These are phyloP conservation scores for Callipepla squamata DNA, from an alignment of 2,113 vertebrate species.

Conservation along the genomic window DNA sequence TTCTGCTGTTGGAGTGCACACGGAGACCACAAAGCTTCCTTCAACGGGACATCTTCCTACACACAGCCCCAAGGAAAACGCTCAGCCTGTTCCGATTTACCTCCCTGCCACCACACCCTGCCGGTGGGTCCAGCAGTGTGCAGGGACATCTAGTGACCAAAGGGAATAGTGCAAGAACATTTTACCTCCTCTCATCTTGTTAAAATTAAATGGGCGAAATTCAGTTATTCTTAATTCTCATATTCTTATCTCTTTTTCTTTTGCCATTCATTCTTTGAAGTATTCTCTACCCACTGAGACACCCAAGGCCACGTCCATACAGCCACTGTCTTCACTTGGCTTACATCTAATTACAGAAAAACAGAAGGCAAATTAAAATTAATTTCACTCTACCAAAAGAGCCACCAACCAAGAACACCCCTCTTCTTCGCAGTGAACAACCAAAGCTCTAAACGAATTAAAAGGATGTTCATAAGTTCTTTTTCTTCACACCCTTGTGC, in stretches of 20 bases:
- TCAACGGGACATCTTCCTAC: background rate
- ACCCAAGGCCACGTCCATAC: background rate
- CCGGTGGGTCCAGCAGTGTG: background rate
- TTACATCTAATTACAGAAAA: background rate
- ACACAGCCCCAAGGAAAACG: background rate
- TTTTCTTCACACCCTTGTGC: background rate
- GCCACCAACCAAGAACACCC: background rate
- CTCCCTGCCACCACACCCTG: background rate
- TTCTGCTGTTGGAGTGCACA: background rate
- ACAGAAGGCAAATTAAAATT: background rate
- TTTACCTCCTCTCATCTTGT: too few species aligned
- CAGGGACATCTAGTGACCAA: slow-evolving; percentile 67
- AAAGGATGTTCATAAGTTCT: background rate
- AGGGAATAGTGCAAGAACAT: background rate
- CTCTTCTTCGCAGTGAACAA: background rate
- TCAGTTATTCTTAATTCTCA: background rate
- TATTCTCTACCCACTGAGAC: background rate
- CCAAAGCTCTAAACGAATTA: background rate
- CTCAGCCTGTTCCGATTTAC: background rate
- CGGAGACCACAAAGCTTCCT: background rate
- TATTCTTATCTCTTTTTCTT: too few species aligned
- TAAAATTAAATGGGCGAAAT: background rate
- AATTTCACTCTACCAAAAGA: background rate
- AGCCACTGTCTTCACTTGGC: background rate
- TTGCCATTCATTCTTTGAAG: background rate